These are phyloP conservation scores for Phyllopteryx taeniolatus DNA, from an alignment of 2,113 vertebrate genomes.

Conservation along the genomic window DNA sequence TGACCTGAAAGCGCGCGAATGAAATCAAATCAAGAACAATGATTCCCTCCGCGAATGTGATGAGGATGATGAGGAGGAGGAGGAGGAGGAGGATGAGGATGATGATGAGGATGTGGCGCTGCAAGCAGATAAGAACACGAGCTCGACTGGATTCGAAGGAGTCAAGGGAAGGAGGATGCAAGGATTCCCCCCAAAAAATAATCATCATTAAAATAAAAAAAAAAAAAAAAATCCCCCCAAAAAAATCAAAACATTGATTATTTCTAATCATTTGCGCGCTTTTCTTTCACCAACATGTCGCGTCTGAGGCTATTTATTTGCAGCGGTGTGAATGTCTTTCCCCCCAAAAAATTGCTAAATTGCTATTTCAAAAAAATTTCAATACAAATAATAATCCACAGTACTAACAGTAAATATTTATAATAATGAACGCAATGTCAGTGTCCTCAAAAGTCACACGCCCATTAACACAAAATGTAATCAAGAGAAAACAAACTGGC, in stretches of 20 bases:
- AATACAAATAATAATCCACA: too few species aligned
- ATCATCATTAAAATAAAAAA: not conserved
- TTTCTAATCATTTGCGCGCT: too few species aligned
- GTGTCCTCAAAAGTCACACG: too few species aligned
- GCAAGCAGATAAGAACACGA: slow-evolving; percentile 79
- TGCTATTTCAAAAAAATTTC: too few species aligned
- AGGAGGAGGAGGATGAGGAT: not conserved
- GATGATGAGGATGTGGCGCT: slow-evolving; percentile 74
- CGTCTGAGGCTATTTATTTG: too few species aligned
- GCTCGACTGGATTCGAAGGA: slow-evolving; percentile 77
- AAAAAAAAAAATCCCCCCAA: not conserved
- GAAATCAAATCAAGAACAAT: slow-evolving; percentile 88
- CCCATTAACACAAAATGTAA: too few species aligned
- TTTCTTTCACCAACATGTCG: too few species aligned
- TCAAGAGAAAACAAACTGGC: not conserved
- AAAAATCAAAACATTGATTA: too few species aligned
- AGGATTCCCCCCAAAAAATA: slow-evolving; percentile 24
- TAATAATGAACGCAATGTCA: too few species aligned
- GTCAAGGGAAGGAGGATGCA: slow-evolving; percentile 47
- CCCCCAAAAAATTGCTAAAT: too few species aligned
- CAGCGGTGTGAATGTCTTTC: too few species aligned
- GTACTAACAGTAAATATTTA: too few species aligned
- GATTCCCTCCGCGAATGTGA: slow-evolving; percentile 64
- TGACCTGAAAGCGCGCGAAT: slow-evolving; percentile 86
- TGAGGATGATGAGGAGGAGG: not conserved